Percentiles rank a stretch among this genome's conserved stretches.
Conservation (phyloP, 2,113 vertebrate genomes). For the Lamprotornis superbus region DNA sequence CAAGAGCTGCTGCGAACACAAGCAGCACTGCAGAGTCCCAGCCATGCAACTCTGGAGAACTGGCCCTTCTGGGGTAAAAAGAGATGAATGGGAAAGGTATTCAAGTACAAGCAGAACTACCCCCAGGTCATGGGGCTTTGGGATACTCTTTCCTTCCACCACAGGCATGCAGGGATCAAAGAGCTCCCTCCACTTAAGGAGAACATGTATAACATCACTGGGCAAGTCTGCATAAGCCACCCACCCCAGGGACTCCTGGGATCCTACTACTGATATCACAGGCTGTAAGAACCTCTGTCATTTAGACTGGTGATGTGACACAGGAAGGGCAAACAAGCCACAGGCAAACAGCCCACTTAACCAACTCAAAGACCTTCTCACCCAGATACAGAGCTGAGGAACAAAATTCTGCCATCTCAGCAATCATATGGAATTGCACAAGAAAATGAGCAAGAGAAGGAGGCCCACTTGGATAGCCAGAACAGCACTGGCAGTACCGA, state of each 20-base stretch:
- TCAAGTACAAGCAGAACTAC: not conserved
- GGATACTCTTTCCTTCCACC: not conserved
- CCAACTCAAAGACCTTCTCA: not conserved
- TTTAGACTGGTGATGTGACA: not conserved
- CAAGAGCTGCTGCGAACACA: not conserved
- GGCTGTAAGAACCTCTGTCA: not conserved
- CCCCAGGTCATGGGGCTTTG: not conserved
- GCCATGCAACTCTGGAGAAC: rapidly evolving
- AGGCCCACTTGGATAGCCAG: not conserved
- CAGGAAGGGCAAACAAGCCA: not conserved
- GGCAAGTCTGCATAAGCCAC: not conserved
- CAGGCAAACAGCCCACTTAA: not conserved
- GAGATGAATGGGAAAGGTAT: not conserved
- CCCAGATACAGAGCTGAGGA: not conserved
- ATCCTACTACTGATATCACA: not conserved
- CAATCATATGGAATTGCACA: not conserved
- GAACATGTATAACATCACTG: not conserved
- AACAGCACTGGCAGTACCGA: not conserved
- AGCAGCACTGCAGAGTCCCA: not conserved
- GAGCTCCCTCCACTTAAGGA: not conserved
- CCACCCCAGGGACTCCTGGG: not conserved
- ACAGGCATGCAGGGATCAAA: not conserved
- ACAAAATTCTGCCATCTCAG: not conserved
- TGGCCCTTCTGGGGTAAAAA: not conserved
- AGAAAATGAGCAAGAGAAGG: not conserved